Conservation (phyloP, 2,888 invertebrate genomes). For the Parnassius orleans region DNA sequence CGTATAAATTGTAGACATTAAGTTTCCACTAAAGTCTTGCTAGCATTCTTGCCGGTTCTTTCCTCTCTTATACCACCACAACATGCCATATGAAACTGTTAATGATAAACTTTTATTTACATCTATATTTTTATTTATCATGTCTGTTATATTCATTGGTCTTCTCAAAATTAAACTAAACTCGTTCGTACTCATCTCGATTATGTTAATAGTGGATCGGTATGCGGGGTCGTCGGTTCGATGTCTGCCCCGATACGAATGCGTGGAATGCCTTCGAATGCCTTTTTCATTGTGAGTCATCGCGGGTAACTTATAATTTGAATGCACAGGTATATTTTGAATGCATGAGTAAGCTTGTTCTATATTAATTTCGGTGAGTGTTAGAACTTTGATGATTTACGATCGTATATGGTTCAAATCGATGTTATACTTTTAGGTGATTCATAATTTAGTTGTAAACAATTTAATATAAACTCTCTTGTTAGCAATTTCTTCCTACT, state of each 20-base stretch:
- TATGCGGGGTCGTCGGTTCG: constrained; percentile 33
- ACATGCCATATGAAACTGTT: too few relatives aligned
- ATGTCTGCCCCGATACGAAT: constrained; percentile 30
- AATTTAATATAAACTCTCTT: not conserved
- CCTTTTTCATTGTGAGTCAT: constrained; percentile 29
- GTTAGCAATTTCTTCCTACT: too few relatives aligned
- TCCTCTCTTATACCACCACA: too few relatives aligned
- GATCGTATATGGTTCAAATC: not conserved
- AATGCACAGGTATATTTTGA: constrained; percentile 14
- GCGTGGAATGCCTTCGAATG: constrained; percentile 27
- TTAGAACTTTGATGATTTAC: constrained; percentile 13
- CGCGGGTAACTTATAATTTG: not conserved
- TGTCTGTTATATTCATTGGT: not conserved
- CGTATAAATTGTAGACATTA: too few relatives aligned
- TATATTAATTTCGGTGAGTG: constrained; percentile 12
- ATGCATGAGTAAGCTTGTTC: constrained; percentile 15
- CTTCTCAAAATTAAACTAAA: constrained; percentile 11
- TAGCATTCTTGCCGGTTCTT: too few relatives aligned
- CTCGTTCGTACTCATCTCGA: constrained; percentile 20
- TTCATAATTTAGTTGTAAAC: constrained; percentile 15
- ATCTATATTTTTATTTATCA: too few relatives aligned
- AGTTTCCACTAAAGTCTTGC: too few relatives aligned
- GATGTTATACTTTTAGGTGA: constrained; percentile 13
- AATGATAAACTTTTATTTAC: too few relatives aligned
- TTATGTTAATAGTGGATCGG: constrained; percentile 30